Base-by-base conservation (phyloP, 2,113 vertebrate genomes). In the Ornithorhynchus anatinus region DNA sequence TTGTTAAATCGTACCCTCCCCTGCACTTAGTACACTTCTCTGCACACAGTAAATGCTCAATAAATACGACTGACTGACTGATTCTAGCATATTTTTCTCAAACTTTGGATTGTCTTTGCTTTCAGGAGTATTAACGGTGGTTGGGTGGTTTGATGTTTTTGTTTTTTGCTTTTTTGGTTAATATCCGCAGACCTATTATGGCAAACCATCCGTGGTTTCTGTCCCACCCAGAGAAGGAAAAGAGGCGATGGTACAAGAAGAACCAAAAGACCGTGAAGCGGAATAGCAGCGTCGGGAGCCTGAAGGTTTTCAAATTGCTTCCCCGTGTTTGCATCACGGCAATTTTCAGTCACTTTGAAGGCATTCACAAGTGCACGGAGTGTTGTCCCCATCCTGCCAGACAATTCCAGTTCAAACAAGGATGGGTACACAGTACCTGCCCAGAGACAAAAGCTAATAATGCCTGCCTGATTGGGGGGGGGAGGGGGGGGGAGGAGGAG, bases 361-460 rank as follows among this genome's bases (percentile, higher is more conserved):
- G 60, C 53, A 5, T 77, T 51, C 76, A 71, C 50, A 84, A 84
- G 48, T 58, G 62, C 43, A 67, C 54, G 51, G 20, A 53, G 52
- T 67, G 40, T 70, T 78, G 25, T 29, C 17, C 16, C 22, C 25
- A 0, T 62, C 10, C 22, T 29, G 54, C 16, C 1, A 68, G 79
- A 31, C 4, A 61, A 58, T 45, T 37, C 15, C 17, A 71, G 59
- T 72, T 54, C 33, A 54, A 14, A 19, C 59, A 70, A 65, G 47
- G 70, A 47, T 43, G 45, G 37, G 7, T 43, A n/a, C 20, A 11
- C 32, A 57, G 59, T 65, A 64, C 35, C 45, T 31, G 57, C n/a
- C 20, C 56, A 69, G 10, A 29, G 44, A 40, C 59, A 57, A 78
- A 73, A 80, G 67, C 68, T 82, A 82, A 82, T 85, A 87, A 82